Percentiles rank a stretch among this genome's conserved stretches.
Evolutionary conservation across 2,797 vertebrate genomes (phyloP).

Genomic region (Salmo trutta): DNA sequence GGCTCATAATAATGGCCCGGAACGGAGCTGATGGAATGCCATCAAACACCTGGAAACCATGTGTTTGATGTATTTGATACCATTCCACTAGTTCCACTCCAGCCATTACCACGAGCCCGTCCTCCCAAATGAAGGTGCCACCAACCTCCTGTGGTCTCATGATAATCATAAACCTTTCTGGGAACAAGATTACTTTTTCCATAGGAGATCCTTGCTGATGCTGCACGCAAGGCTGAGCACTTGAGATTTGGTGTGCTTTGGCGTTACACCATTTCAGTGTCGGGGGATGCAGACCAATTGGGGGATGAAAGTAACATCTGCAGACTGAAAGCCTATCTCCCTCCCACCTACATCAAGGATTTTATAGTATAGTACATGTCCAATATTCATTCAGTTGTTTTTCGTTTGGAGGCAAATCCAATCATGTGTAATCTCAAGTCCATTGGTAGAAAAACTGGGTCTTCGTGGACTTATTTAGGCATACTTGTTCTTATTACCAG

Average conservation of each 20-base stretch:
- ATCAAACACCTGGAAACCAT: too few relatives aligned
- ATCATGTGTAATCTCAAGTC: neutral
- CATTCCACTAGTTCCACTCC: too few relatives aligned
- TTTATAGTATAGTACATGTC: neutral
- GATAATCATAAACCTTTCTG: neutral
- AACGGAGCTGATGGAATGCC: too few relatives aligned
- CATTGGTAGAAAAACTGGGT: neutral
- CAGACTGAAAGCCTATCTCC: neutral
- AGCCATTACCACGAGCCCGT: too few relatives aligned
- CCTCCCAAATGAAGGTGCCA: too few relatives aligned
- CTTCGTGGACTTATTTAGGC: neutral
- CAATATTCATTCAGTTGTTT: neutral
- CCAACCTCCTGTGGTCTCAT: neutral
- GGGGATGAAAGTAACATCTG: neutral
- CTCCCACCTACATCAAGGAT: neutral
- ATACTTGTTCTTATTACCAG: neutral
- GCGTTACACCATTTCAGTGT: neutral
- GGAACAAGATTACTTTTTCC: neutral
- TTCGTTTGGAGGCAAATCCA: neutral
- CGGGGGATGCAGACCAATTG: neutral
- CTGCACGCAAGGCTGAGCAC: neutral
- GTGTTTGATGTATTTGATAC: too few relatives aligned
- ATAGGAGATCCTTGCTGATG: neutral
- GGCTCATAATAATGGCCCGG: too few relatives aligned
- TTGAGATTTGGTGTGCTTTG: neutral